These are phyloP conservation scores for Theonella swinhoei DNA, from an alignment of 37 sponge, comb jelly and placozoan genomes.

Conservation along the genomic window DNA sequence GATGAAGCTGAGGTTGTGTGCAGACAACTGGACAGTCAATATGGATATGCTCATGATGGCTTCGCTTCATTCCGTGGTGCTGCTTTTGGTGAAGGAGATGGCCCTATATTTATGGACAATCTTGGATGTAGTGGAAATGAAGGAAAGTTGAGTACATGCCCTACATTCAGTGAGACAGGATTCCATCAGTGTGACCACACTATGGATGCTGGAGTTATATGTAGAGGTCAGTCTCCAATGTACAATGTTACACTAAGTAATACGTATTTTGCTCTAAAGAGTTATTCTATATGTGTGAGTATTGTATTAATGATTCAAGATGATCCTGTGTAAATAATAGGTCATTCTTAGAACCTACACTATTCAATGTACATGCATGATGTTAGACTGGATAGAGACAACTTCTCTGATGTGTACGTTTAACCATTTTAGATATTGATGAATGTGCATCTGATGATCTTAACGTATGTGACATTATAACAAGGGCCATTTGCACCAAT, in stretches of 20 bases:
- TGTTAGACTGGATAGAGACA: too few species aligned
- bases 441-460: neutral
- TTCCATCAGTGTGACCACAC: slow-evolving; percentile 35
- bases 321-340: too few species aligned
- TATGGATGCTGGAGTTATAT: slow-evolving; percentile 40
- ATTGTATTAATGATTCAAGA: too few species aligned
- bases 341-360: too few species aligned
- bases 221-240: too few species aligned
- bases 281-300: too few species aligned
- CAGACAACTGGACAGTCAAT: slow-evolving; percentile 8
- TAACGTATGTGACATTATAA: neutral
- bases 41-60: neutral
- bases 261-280: too few species aligned
- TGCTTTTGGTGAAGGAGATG: slow-evolving; percentile 30
- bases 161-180: neutral
- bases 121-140: slow-evolving; percentile 32
- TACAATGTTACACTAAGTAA: too few species aligned
- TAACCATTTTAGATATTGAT: neutral
- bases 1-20: slow-evolving; percentile 32
- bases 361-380: too few species aligned
- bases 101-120: slow-evolving; percentile 32
- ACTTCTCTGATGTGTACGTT: too few species aligned
- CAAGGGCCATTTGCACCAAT: neutral
- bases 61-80: neutral
- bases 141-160: neutral